Base-by-base conservation (phyloP, 2,797 vertebrate genomes). In the Prunella strophiata region DNA sequence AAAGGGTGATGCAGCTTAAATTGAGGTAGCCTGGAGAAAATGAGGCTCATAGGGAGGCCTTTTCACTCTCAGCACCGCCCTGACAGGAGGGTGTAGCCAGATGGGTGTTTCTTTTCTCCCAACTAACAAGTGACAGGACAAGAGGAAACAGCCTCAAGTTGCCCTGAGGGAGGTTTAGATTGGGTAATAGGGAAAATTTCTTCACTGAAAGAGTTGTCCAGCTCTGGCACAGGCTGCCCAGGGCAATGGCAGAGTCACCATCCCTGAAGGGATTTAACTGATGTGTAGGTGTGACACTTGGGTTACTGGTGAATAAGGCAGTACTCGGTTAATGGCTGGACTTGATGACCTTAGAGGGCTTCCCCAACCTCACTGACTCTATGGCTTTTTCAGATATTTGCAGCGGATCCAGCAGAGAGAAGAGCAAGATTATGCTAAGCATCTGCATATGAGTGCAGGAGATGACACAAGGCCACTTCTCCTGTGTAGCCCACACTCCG, bases 391-490 rank as follows among this genome's bases (percentile, higher is more conserved):
- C 47, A 47, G 38, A 26, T 17, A 8, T 57, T 77, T 72, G 19
- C 75, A 75, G 32, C 17, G 32, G 27, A 78, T 43, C 54, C 32
- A 55, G 67, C n/a, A 70, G 55, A 68, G 42, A 50, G 47, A 68
- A 55, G 21, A 59, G 34, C 16, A 21, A 30, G 55, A 27, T 42
- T 16, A 32, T 12, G 11, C 29, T 17, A 36, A 84, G 55, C 67
- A 55, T 5, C 34, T 27, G 23, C 29, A 2, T 11, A 13, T 0
- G 6, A 9, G 54, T 47, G 50, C 13, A 10, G 3, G 40, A 26
- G 25, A 29, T 2, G 13, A 30, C 36, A 32, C 7, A 3, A 30
- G n/a, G 58, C 45, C n/a, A 30, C 48, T 36, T 71, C 27, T 70
- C 50, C 52, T 4, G 8, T 11, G 13, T 1, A 9, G 59, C n/a